Base-by-base conservation (phyloP, 2,113 vertebrate genomes). In the Notothenia rossii region DNA sequence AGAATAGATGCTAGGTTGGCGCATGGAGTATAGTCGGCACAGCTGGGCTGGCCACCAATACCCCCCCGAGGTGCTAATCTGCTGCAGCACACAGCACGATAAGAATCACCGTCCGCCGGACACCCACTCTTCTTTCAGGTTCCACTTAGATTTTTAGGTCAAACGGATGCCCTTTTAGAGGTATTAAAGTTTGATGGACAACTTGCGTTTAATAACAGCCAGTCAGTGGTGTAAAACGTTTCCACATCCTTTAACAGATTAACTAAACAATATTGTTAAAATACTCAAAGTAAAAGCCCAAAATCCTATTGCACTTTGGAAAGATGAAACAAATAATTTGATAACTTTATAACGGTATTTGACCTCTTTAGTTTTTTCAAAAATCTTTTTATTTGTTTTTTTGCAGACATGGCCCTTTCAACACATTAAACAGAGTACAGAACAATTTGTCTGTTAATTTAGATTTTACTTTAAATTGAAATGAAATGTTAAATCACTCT, bases 41-140 rank as follows among this genome's bases (percentile, higher is more conserved):
- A 95, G 93, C 92, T 95, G 94, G 86, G 82, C 83, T 88, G 86
- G 72, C 60, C 60, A 72, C 33, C 74, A 60, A 82, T 53, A 76
- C 88, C 87, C 88, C 88, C 89, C 84, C 8, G 72, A 84, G 92
- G 93, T 88, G 88, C 72, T 88, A 93, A 93, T 93, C 92, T 91
- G 88, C 86, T 90, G 86, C 79, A 89, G 86, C 79, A 89, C 86
- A 82, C 90, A 53, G 40, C 43, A 53, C 74, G 60, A 81, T 81
- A 88, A 74, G 77, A 81, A 83, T 85, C 75, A 65, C 71, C 17
- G 11, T 88, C 82, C 77, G 82, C 66, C 5, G 72, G 79, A 84
- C 82, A 66, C 60, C 74, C 46, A 22, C 40, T 36, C 51, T 50
- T 77, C 62, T 67, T 7, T 76, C 58, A 33, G 29, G 54, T 51